A percentile compares a stretch with the other conserved stretches of the same genome.
Evolutionary conservation across 92 coral and sea anemone species (phyloP).

Genomic region (Epizoanthus scotinus): DNA sequence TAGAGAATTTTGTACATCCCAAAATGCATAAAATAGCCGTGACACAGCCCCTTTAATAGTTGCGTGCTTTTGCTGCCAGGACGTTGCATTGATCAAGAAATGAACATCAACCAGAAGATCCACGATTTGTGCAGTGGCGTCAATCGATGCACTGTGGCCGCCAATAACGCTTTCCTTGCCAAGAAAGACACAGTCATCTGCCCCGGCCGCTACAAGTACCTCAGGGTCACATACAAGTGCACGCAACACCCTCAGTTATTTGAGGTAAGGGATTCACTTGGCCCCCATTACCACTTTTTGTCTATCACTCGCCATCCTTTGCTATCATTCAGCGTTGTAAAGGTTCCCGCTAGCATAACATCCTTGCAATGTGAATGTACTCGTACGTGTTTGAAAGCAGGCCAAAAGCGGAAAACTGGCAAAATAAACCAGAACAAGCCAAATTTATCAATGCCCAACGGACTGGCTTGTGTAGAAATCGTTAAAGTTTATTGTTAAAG

Average conservation of each 20-base stretch:
- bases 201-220: constrained; percentile 86
- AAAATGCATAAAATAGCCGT: too few species aligned
- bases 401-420: too few species aligned
- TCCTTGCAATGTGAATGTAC: too few species aligned
- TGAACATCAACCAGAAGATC: constrained; percentile 55
- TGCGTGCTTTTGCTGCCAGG: neutral
- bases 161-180: constrained; percentile 73
- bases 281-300: neutral
- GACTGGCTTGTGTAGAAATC: too few species aligned
- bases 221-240: constrained; percentile 85
- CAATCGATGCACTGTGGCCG: constrained; percentile 79
- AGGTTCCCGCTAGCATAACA: too few species aligned
- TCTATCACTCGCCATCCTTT: neutral
- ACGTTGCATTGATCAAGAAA: constrained; percentile 25
- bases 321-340: too few species aligned
- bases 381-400: too few species aligned
- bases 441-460: too few species aligned
- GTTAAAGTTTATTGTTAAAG: too few species aligned
- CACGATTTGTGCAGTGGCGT: constrained; percentile 90
- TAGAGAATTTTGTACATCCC: too few species aligned
- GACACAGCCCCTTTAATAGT: too few species aligned
- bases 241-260: constrained; percentile 85
- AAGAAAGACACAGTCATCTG: constrained; percentile 74
- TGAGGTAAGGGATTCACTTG: constrained; percentile 50
- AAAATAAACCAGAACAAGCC: too few species aligned